phyloP scores from a whole-genome alignment of 1,140 invertebrate genomes.

The Scaptomyza pallida region DNA sequence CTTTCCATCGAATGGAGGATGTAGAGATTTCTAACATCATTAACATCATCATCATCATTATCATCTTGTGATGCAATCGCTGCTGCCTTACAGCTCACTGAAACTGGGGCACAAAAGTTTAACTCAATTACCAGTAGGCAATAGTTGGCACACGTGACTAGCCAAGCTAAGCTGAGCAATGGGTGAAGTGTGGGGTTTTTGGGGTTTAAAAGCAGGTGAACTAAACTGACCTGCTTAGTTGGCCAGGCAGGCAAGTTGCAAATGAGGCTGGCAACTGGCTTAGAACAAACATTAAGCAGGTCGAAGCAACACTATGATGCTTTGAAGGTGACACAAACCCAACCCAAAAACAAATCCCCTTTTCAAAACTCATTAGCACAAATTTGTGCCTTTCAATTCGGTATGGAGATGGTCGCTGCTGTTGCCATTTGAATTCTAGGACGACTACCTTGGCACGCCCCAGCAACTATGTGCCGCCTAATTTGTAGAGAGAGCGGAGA shows the following conservation, averaged over 20 bases:
- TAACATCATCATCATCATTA: slow-evolving; percentile 12
- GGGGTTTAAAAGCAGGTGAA: slow-evolving; percentile 19
- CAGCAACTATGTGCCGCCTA: slow-evolving; percentile 37
- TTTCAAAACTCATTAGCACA: slow-evolving; percentile 82
- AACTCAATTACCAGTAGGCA: slow-evolving; percentile 68
- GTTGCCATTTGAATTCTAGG: background rate
- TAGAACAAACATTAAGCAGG: slow-evolving; percentile 60
- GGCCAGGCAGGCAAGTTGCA: slow-evolving; percentile 39
- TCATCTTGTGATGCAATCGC: slow-evolving; percentile 67
- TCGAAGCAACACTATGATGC: slow-evolving; percentile 35
- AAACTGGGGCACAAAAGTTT: slow-evolving; percentile 72
- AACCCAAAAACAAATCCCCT: slow-evolving; percentile 65
- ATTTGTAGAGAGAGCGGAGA: slow-evolving; percentile 31
- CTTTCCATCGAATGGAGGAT: slow-evolving; percentile 48
- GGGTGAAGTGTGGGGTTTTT: slow-evolving; percentile 39
- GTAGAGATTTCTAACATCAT: background rate
- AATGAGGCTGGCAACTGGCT: slow-evolving; percentile 3
- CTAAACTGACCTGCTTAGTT: slow-evolving; percentile 59
- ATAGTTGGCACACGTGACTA: slow-evolving; percentile 66
- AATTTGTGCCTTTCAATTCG: slow-evolving; percentile 75
- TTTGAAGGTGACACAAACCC: slow-evolving; percentile 2
- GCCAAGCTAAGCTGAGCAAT: slow-evolving; percentile 38
- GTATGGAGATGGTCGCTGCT: slow-evolving; percentile 14
- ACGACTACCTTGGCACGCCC: slow-evolving; percentile 39
- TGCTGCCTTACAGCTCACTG: slow-evolving; percentile 37